Evolutionary conservation across 1,140 invertebrate genomes (phyloP).

Genomic region (Trissolcus basalis): DNA sequence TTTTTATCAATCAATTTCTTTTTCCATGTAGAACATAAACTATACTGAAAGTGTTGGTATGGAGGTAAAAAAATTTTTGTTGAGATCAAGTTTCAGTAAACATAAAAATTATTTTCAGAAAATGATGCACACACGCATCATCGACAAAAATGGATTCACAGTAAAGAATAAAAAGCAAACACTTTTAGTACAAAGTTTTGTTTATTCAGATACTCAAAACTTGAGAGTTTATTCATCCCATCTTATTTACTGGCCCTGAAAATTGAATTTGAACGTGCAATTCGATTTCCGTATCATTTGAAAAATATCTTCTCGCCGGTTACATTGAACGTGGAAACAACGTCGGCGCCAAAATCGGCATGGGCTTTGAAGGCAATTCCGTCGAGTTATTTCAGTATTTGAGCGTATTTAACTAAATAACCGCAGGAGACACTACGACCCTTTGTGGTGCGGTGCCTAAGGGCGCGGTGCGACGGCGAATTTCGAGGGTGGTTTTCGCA

Average conservation of each 20-base stretch:
- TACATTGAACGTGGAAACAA: slow-evolving; percentile 12
- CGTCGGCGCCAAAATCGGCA: slow-evolving; percentile 35
- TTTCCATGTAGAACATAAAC: too few relatives aligned
- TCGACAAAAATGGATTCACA: too few relatives aligned
- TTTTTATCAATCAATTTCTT: too few relatives aligned
- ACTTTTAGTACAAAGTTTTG: too few relatives aligned
- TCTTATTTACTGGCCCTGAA: neutral
- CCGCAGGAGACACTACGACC: slow-evolving; percentile 55
- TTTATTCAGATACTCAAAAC: too few relatives aligned
- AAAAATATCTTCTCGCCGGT: slow-evolving; percentile 5
- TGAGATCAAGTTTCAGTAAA: too few relatives aligned
- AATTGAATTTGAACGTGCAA: slow-evolving; percentile 7
- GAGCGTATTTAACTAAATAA: slow-evolving; percentile 65
- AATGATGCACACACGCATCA: too few relatives aligned
- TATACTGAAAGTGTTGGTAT: too few relatives aligned
- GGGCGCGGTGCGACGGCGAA: slow-evolving; percentile 62
- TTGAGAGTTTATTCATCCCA: too few relatives aligned
- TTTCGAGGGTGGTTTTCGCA: slow-evolving; percentile 69
- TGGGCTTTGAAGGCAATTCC: slow-evolving; percentile 53
- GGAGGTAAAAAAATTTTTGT: too few relatives aligned
- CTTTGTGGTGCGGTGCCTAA: slow-evolving; percentile 44
- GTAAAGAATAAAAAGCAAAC: too few relatives aligned
- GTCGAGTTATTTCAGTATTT: slow-evolving; percentile 53
- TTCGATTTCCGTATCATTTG: slow-evolving; percentile 13
- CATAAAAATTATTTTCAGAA: too few relatives aligned